phyloP scores from a whole-genome alignment of 2,113 vertebrate species.

The Dunckerocampus dactyliophorus region DNA sequence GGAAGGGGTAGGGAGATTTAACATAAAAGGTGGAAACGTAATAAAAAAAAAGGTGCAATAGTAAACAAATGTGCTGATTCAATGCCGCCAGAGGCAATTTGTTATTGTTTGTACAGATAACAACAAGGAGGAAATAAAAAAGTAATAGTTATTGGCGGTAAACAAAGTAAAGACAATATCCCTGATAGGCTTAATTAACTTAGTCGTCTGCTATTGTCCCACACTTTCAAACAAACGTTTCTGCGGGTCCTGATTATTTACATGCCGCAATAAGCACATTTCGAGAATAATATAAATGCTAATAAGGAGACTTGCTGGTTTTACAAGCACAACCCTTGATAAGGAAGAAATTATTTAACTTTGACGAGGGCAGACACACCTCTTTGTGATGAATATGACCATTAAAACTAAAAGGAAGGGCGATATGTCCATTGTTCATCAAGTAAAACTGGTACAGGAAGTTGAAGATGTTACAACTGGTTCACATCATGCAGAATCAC shows the following conservation, averaged over 20 bases:
- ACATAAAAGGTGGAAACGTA: constrained; percentile 22
- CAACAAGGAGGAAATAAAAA: constrained; percentile 7
- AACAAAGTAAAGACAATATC: constrained; percentile 4
- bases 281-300: constrained; percentile 5
- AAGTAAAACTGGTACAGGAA: background rate
- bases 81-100: constrained; percentile 12
- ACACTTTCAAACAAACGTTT: constrained; percentile 1
- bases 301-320: background rate
- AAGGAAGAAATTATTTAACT: background rate
- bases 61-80: constrained; percentile 2
- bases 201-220: background rate
- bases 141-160: constrained; percentile 9
- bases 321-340: background rate
- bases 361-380: background rate
- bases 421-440: background rate
- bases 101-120: background rate
- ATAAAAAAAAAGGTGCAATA: constrained; percentile 12
- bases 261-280: background rate
- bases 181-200: constrained; percentile 10
- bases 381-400: constrained; percentile 9
- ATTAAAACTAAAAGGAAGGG: background rate
- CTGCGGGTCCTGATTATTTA: constrained; percentile 4
- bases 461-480: background rate
- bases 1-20: background rate
- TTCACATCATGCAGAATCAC: background rate